Percentiles rank a stretch among this genome's conserved stretches.
Conservation (phyloP, 2,113 vertebrate species). For the Bolborhynchus lineola region DNA sequence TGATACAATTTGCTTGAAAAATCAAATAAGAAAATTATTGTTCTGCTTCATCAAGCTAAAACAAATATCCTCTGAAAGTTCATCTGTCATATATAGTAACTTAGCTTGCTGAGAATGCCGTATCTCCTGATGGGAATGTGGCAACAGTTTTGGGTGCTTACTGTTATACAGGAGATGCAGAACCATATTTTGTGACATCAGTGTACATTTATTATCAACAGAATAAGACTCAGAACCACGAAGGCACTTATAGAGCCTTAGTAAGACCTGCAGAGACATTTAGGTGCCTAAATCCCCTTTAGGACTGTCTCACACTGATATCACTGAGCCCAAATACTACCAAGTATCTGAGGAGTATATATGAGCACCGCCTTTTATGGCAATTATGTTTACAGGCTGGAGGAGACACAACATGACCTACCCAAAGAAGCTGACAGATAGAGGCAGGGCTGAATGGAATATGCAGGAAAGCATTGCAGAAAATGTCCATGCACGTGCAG, state of each 20-base stretch:
- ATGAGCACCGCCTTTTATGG: neutral
- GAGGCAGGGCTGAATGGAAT: neutral
- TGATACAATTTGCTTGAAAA: slow-evolving; percentile 38
- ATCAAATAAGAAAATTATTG: slow-evolving; percentile 17
- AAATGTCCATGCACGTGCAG: neutral
- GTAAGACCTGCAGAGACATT: neutral
- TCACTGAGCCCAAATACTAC: neutral
- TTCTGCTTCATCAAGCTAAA: slow-evolving; percentile 53
- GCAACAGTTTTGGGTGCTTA: neutral
- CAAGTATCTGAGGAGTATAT: neutral
- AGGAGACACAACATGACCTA: neutral
- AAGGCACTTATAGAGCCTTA: neutral
- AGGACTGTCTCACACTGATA: neutral
- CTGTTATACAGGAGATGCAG: neutral
- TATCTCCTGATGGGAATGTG: neutral
- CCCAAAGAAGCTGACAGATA: neutral
- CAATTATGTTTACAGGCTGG: neutral
- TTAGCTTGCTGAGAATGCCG: neutral
- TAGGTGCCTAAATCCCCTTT: neutral
- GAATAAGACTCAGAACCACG: neutral
- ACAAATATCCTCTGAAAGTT: slow-evolving; percentile 13
- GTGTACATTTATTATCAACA: neutral
- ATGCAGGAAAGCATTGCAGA: neutral
- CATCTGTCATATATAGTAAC: slow-evolving; percentile 30
- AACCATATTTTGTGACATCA: neutral